phyloP scores from a whole-genome alignment of 1,140 invertebrate genomes.

The Neoseiulus cucumeris region DNA sequence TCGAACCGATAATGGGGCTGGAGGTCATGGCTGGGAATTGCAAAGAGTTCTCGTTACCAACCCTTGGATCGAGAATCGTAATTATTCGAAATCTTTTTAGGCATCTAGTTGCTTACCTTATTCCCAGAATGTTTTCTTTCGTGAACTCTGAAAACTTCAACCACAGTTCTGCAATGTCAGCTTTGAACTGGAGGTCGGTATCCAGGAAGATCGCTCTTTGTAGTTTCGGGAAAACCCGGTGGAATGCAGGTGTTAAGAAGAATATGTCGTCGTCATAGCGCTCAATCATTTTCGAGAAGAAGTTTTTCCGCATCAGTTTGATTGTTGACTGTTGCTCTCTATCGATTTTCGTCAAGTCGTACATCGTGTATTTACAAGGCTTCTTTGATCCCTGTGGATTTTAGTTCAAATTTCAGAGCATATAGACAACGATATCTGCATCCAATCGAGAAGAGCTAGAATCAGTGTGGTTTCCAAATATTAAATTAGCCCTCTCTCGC shows the following conservation, averaged over 20 bases:
- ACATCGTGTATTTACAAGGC: slow-evolving; percentile 18
- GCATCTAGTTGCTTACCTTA: slow-evolving; percentile 32
- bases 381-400: slow-evolving; percentile 4
- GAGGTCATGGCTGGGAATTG: slow-evolving; percentile 35
- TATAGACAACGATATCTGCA: no score
- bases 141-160: slow-evolving; percentile 43
- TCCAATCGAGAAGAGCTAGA: no score
- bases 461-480: no score
- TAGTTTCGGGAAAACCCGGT: slow-evolving; percentile 39
- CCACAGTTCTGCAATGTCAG: slow-evolving; percentile 43
- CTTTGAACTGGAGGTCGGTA: slow-evolving; percentile 51
- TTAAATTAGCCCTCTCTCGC: neutral
- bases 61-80: neutral
- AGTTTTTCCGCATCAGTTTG: slow-evolving; percentile 44
- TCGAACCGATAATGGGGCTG: slow-evolving; percentile 59
- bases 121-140: slow-evolving; percentile 41
- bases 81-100: neutral
- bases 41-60: neutral
- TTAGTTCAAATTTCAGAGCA: no score
- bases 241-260: slow-evolving; percentile 52
- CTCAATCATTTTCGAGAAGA: slow-evolving; percentile 49
- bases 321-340: slow-evolving; percentile 41
- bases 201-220: slow-evolving; percentile 48
- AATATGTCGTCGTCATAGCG: slow-evolving; percentile 64
- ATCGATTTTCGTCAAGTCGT: slow-evolving; percentile 41